These are phyloP conservation scores for Hippocampus guttulatus DNA, from an alignment of 2,113 vertebrate species.

Conservation along the genomic window DNA sequence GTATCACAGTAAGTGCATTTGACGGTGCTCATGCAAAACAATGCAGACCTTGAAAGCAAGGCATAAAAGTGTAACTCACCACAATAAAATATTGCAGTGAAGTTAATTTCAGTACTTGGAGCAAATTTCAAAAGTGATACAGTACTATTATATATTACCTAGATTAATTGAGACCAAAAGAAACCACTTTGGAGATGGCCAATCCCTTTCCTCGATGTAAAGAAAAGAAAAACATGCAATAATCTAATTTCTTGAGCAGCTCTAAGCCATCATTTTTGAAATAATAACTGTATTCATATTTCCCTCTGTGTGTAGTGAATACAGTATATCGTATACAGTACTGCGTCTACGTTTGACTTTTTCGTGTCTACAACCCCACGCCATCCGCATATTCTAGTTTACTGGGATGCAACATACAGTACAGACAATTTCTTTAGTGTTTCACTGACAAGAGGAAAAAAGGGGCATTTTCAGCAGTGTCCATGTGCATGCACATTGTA, in stretches of 20 bases:
- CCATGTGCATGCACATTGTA: conserved; percentile 21
- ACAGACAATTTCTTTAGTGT: neutral
- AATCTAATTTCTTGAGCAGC: too few species aligned
- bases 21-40: neutral
- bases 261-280: too few species aligned
- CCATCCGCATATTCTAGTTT: too few species aligned
- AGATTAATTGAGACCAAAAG: neutral
- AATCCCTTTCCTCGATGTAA: neutral
- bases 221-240: too few species aligned
- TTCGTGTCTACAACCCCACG: too few species aligned
- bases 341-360: too few species aligned
- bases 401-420: neutral
- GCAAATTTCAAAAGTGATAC: too few species aligned
- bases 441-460: conserved; percentile 12
- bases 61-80: neutral
- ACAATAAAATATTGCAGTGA: neutral
- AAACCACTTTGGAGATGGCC: neutral
- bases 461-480: neutral
- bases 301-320: too few species aligned
- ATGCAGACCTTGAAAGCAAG: neutral
- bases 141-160: too few species aligned
- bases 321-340: too few species aligned
- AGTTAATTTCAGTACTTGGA: neutral
- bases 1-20: conserved; percentile 78
- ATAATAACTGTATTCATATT: too few species aligned